Base-by-base conservation (phyloP, 2,113 vertebrate genomes). In the Crotophaga sulcirostris region DNA sequence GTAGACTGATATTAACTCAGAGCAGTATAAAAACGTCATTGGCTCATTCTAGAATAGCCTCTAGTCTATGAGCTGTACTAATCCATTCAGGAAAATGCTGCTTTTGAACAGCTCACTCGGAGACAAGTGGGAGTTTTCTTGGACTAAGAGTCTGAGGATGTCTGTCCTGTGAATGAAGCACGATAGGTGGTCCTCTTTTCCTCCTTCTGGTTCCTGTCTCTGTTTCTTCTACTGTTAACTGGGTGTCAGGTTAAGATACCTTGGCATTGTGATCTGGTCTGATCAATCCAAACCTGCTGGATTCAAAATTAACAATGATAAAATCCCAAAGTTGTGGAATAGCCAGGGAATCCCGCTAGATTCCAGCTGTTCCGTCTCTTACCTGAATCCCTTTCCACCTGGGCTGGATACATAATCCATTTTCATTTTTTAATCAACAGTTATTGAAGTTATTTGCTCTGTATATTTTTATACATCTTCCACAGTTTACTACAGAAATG, bases 71-170 rank as follows among this genome's bases (percentile, higher is more conserved):
- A 86, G 60, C 72, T 78, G 56, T 75, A 33, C 64, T 31, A 58
- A 89, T 90, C 83, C 69, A 64, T 95, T 94, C 86, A 87, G 64
- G 69, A 84, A 95, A 90, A 81, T 0, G 7, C 60, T 84, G 58
- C 76, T 86, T 90, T 82, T 92, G 77, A 93, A 31, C 20, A 68
- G 90, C 80, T 93, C 0, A 0, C 60, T 93, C 60, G 84, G 74
- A 93, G 94, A 73, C 36, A 89, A 87, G 66, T 54, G 69, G 74
- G 88, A 96, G 73, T 96, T 92, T 78, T 90, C 73, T 78, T 90
- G 90, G 88, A n/a, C 80, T 89, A 60, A 58, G 78, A 54, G 42
- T 31, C 29, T 68, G 76, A 79, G 88, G 44, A 82, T 92, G 56
- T 74, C 79, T 92, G 75, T 56, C 63, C 75, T 63, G 58, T 45